Base-by-base conservation (phyloP, 2,797 vertebrate species). In the Hemitrygon akajei region DNA sequence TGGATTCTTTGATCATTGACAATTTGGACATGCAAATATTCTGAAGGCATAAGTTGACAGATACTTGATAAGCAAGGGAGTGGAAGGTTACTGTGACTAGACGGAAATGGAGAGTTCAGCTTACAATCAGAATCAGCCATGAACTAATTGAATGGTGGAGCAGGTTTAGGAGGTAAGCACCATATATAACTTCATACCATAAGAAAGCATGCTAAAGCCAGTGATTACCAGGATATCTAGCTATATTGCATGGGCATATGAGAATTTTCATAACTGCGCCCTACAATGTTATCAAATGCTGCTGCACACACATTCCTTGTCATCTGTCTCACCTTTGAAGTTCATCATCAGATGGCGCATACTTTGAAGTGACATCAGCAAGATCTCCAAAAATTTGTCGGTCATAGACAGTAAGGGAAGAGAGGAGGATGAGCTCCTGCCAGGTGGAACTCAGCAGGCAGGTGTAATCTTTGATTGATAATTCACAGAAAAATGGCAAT, bases 381-480 rank as follows among this genome's bases (percentile, higher is more conserved):
- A 99, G 97, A 96, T 99, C 98, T 66, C 98, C 98, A 1, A 99
- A 98, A 96, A 99, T 98, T 97, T 99, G 98, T 58, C 98, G 97
- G 94, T 98, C 98, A 97, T 99, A 99, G 95, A 99, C 98, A 63
- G 98, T 99, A 95, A 99, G 98, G 91, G 98, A 99, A 94, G 98
- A 98, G 25, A 99, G 98, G 95, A 99, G 97, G 96, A 99, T 98
- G 94, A 99, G 97, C 96, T 99, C 98, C 97, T 99, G 99, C 99
- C 99, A 99, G 0, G 98, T 99, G 93, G 98, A 98, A 95, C 98
- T 98, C 94, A 99, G 97, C 95, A 99, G 98, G 95, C 98, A 99
- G 82, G 99, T 99, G 97, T 98, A 99, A 97, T 99, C 99, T 95
- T 99, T 98, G 95, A 99, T 99, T 97, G 98, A 98, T 94, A 99